Evolutionary conservation across 2,113 vertebrate species (phyloP), one percentile per base, ranked within the genome.

Genomic region (Laticauda laticaudata): DNA sequence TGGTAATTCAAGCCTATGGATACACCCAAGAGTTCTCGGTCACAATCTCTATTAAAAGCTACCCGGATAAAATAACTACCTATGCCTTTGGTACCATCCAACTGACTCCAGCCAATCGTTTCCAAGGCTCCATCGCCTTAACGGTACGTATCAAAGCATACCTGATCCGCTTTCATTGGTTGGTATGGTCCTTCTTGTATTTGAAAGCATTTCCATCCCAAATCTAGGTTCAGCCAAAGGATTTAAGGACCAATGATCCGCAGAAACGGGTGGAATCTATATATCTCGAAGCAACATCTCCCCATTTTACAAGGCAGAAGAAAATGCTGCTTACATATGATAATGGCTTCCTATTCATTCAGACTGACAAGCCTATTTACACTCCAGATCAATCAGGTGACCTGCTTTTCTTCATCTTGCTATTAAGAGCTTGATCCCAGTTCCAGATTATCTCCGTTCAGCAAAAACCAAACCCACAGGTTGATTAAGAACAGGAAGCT

Each of bases 351-450:
- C 97, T 99, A 93, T 99, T 99, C 92, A 95, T 99, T 94, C 98
- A 99, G 85, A 99, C 98, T 0, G 98, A 99, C 97, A 99, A 99
- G 94, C 98, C 98, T 7, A 21, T 99, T 91, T 99, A 99, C 94
- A 99, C 98, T 23, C 99, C 99, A 0, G 96, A 98, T 34, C 99
- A 99, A 94, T 97, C 97, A 93, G 99, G 99, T 99, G 96, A 91
- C 29, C 94, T 15, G 61, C 24, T 55, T 1, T 90, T 92, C 88
- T 43, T 21, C 57, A 92, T 90, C 5, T 95, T 92, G 18, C 90
- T 57, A 8, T 43, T 88, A 57, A 90, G 2, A 0, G 87, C 6
- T 91, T 88, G 24, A 2, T 90, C 64, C 1, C 39, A 85, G 20
- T 87, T 54, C 90, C 91, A 3, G 24, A 2, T 89, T 85, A 8